phyloP scores from a whole-genome alignment of 2,888 invertebrate genomes.

The Cephus sareptanus region DNA sequence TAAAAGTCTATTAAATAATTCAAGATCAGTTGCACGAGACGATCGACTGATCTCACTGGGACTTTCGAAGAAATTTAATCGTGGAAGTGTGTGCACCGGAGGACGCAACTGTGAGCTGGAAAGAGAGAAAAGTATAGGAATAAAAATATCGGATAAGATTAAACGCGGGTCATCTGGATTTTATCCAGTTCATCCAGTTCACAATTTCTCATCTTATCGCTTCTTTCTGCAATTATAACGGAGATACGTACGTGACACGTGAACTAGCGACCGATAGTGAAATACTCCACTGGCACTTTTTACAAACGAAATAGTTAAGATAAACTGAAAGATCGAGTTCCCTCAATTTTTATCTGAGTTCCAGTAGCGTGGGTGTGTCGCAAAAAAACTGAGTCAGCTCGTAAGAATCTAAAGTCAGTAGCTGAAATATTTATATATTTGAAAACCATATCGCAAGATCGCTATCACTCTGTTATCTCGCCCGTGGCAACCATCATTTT shows the following conservation, averaged over 20 bases:
- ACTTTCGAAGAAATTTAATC: neutral
- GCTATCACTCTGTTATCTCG: neutral
- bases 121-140: neutral
- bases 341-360: neutral
- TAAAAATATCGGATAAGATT: neutral
- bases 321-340: neutral
- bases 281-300: neutral
- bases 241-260: neutral
- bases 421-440: neutral
- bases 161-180: neutral
- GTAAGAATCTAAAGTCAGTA: neutral
- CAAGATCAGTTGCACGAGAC: neutral
- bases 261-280: neutral
- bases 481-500: neutral
- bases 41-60: neutral
- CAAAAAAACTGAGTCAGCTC: neutral
- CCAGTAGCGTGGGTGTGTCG: neutral
- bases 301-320: neutral
- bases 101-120: neutral
- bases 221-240: neutral
- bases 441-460: neutral
- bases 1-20: neutral
- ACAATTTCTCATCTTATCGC: neutral
- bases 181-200: neutral
- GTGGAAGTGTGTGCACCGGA: neutral